Base-by-base conservation (phyloP, 2,113 vertebrate species). In the Bufo bufo region DNA sequence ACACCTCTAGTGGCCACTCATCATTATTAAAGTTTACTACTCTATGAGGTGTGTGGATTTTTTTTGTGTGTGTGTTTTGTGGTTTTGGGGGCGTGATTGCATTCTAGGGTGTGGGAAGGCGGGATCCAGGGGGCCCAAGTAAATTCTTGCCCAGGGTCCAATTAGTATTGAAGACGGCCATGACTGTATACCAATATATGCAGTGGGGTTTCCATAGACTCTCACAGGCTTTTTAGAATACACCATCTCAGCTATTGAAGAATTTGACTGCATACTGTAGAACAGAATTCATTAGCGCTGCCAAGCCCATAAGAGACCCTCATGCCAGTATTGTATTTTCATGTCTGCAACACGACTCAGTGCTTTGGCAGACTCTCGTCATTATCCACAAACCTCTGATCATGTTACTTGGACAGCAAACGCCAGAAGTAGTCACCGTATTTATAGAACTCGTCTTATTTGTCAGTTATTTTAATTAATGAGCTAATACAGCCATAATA, bases 271-370 rank as follows among this genome's bases (percentile, higher is more conserved):
- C 72, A 49, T 16, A 49, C 47, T 50, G 72, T 75, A 75, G 72
- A 49, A 75, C 45, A 75, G 45, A 75, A 75, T 50, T 75, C 17
- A 75, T 75, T 13, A 19, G 16, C 14, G 6, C 13, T 74, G 33
- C 71, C 71, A 74, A 74, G 16, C 14, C 72, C 72, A 75, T 19
- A 49, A 49, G 72, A 16, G 47, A 49, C 16, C 45, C 43, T 50
- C 6, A 50, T 75, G 72, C 72, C 72, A 75, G 45, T 50, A 50
- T 75, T 75, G 72, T 75, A 75, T 75, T 75, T 49, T 75, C 47
- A 75, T 75, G 72, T 75, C 45, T 75, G 17, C 72, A 75, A 20
- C 71, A 74, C 72, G 72, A 75, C 72, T 75, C 43, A 69, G 19
- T 8, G 12, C 14, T 8, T 20, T 75, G 72, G 72, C 72, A 75